These are phyloP conservation scores for Sesia apiformis DNA, from an alignment of 2,888 invertebrate species.

Conservation along the genomic window DNA sequence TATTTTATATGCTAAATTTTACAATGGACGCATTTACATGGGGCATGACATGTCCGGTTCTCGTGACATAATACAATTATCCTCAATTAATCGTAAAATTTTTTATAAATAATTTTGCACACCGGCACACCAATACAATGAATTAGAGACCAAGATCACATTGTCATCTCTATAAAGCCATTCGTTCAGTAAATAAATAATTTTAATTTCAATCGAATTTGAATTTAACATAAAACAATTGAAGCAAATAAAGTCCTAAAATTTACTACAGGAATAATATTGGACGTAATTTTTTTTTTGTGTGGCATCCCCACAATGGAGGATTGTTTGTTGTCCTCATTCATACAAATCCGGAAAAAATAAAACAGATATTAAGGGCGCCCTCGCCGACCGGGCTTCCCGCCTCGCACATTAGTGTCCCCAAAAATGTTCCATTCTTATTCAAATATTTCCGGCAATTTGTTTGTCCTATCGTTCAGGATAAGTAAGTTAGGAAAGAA, in stretches of 20 bases:
- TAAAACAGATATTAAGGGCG: slow-evolving; percentile 66
- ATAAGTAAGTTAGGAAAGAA: slow-evolving; percentile 38
- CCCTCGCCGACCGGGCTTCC: slow-evolving; percentile 46
- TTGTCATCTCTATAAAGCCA: too few species aligned
- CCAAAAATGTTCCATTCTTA: slow-evolving; percentile 64
- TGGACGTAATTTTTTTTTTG: slow-evolving; percentile 52
- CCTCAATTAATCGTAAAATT: too few species aligned
- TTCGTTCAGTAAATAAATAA: too few species aligned
- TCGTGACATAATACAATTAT: not conserved
- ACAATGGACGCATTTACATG: not conserved
- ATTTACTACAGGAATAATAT: slow-evolving; percentile 58
- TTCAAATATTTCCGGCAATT: slow-evolving; percentile 72
- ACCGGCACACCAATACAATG: too few species aligned
- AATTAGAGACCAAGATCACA: too few species aligned
- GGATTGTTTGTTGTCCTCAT: slow-evolving; percentile 56
- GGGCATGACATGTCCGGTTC: not conserved
- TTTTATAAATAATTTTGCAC: too few species aligned
- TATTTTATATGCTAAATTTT: not conserved
- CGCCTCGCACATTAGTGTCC: slow-evolving; percentile 68
- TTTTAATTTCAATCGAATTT: slow-evolving; percentile 3
- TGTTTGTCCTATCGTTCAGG: slow-evolving; percentile 62
- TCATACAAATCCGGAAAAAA: slow-evolving; percentile 71
- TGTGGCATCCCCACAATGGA: slow-evolving; percentile 45
- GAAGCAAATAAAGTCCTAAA: slow-evolving; percentile 60
- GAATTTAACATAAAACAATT: slow-evolving; percentile 13